Evolutionary conservation across 2,113 vertebrate genomes (phyloP), one percentile per base, ranked within the genome.

Genomic region (Lathamus discolor): DNA sequence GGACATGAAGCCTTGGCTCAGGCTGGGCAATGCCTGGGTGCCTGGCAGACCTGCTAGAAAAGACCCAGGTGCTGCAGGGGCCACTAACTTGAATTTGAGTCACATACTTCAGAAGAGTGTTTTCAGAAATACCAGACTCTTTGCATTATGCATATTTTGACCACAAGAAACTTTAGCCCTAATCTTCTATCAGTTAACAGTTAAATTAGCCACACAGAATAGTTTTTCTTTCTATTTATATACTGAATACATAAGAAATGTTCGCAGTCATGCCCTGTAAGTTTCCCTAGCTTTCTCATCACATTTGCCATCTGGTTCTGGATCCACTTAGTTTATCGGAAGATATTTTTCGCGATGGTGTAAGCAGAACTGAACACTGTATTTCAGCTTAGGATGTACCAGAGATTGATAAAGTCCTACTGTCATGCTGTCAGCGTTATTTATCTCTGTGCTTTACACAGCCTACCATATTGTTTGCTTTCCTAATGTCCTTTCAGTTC

Each of bases 1-100:
- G 52, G 39, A 85, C 39, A 23, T 0, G 4, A 68, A 43, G 39
- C 28, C 67, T 68, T 0, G 0, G 6, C 15, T 24, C 25, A 24
- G 63, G 57, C 43, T 43, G 22, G 17, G 22, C 1, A 1, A 41
- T 72, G 51, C 17, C 44, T 35, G 39, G 11, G 31, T n/a, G 37
- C 69, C 41, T 55, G 66, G n/a, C 46, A 75, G 43, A 63, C 16
- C 15, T 49, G 24, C 51, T 64, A 59, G 46, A 52, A 52, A 84
- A 83, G 28, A 64, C 24, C 27, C 7, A 22, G 22, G n/a, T 6
- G 14, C 39, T 68, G 39, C 59, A 77, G n/a, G 25, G 17, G 17
- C 10, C 27, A 9, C 27, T n/a, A 6, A 27, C 0, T 31, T 43
- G 3, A 66, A 12, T 48, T 23, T 62, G 63, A 83, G 68, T 10